Conservation (phyloP, 2,113 vertebrate species). For the Aspiorhynchus laticeps region DNA sequence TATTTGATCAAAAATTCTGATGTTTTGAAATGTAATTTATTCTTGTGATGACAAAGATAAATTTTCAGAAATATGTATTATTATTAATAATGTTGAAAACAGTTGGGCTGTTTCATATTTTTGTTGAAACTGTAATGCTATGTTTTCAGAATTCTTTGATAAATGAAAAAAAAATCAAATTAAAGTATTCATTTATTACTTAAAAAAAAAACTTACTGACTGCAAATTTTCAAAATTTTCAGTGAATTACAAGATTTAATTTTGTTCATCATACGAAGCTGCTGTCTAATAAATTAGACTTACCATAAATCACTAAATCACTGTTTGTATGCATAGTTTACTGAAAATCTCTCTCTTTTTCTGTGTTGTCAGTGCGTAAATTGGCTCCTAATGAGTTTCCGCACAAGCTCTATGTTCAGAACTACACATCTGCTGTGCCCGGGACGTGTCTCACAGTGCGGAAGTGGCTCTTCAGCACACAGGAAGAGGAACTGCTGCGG, state of each 20-base stretch:
- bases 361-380: conserved; percentile 78
- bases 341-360: not conserved
- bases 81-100: no score
- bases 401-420: conserved; percentile 98
- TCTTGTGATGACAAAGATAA: no score
- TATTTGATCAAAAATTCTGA: no score
- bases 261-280: no score
- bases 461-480: conserved; percentile 95
- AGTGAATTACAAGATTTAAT: no score
- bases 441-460: conserved; percentile 92
- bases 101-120: no score
- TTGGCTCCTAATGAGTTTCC: conserved; percentile 96
- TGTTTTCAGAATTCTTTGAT: no score
- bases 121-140: no score
- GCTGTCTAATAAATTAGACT: not conserved
- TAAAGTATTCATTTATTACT: no score
- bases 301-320: not conserved
- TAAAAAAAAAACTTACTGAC: not conserved
- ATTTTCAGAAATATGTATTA: no score
- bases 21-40: no score
- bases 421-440: conserved; percentile 93
- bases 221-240: not conserved
- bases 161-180: no score
- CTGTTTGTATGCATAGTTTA: not conserved
- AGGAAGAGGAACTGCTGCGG: conserved; percentile 90